Percentiles rank a stretch among this genome's conserved stretches.
phyloP scores from a whole-genome alignment of 1,140 invertebrate species.

The Pomacea maculata region DNA sequence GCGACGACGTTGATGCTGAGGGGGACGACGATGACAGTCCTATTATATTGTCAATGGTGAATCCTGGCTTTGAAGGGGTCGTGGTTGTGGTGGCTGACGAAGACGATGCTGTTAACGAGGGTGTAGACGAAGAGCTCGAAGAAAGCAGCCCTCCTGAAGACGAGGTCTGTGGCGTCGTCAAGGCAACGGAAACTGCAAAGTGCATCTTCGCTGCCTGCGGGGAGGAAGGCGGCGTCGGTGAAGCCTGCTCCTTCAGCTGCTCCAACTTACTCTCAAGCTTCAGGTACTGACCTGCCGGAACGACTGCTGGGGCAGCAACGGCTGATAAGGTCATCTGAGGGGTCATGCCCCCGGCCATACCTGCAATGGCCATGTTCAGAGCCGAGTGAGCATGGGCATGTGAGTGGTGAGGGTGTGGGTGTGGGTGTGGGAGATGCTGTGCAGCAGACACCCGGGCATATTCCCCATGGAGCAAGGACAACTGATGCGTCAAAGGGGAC shows the following conservation, averaged over 20 bases:
- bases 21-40: constrained; percentile 42
- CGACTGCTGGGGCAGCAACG: constrained; percentile 6
- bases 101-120: neutral
- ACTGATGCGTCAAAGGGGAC: constrained; percentile 29
- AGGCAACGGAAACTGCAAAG: constrained; percentile 12
- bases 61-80: constrained; percentile 46
- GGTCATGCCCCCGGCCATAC: neutral
- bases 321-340: constrained; percentile 11
- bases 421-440: constrained; percentile 9
- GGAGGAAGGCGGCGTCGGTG: constrained; percentile 15
- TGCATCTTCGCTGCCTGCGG: neutral
- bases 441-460: constrained; percentile 15
- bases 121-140: neutral
- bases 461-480: constrained; percentile 35
- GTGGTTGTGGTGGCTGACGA: constrained; percentile 36
- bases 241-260: constrained; percentile 13
- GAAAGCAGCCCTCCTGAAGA: neutral
- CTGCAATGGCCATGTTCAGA: constrained; percentile 11
- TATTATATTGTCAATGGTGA: constrained; percentile 63
- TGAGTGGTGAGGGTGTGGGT: constrained; percentile 19
- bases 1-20: constrained; percentile 23
- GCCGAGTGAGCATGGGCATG: constrained; percentile 15
- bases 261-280: constrained; percentile 10
- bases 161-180: constrained; percentile 18
- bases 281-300: constrained; percentile 8